A percentile compares a stretch with the other conserved stretches of the same genome.
Evolutionary conservation across 2,113 vertebrate genomes (phyloP).

Genomic region (Pycnonotus jocosus): DNA sequence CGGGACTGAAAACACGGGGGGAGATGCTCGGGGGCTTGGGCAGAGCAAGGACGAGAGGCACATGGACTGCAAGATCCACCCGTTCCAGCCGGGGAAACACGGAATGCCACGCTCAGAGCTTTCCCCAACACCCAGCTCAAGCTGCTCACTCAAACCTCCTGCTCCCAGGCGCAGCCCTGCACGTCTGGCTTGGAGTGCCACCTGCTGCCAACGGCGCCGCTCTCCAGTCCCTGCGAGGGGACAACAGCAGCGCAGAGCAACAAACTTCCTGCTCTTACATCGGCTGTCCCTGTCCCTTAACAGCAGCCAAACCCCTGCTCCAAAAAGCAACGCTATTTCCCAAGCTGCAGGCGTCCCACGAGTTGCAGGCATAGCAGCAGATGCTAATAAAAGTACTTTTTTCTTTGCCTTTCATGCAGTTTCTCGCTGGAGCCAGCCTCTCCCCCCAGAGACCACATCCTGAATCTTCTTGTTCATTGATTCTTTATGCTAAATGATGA

Average conservation of each 20-base stretch:
- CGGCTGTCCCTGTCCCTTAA: not conserved
- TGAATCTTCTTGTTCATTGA: conserved; percentile 40
- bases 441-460: conserved; percentile 39
- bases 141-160: not conserved
- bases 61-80: not conserved
- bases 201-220: conserved; percentile 28
- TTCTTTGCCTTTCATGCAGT: conserved; percentile 8
- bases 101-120: not conserved
- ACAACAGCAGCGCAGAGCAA: not conserved
- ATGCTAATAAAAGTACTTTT: conserved; percentile 27
- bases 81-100: not conserved
- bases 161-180: not conserved
- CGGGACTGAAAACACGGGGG: not conserved
- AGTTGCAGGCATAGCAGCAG: conserved; percentile 15
- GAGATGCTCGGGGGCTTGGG: not conserved
- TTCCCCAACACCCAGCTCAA: not conserved
- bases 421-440: not conserved
- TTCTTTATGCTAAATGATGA: conserved; percentile 44
- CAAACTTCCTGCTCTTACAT: not conserved
- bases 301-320: conserved; percentile 5
- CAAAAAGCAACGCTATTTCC: conserved; percentile 23
- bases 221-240: not conserved
- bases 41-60: not conserved
- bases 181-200: conserved; percentile 61
- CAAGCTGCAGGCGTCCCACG: conserved; percentile 13